A percentile compares a stretch with the other conserved stretches of the same genome.
Evolutionary conservation across 2,888 invertebrate genomes (phyloP).

Genomic region (Phorcus lineatus): DNA sequence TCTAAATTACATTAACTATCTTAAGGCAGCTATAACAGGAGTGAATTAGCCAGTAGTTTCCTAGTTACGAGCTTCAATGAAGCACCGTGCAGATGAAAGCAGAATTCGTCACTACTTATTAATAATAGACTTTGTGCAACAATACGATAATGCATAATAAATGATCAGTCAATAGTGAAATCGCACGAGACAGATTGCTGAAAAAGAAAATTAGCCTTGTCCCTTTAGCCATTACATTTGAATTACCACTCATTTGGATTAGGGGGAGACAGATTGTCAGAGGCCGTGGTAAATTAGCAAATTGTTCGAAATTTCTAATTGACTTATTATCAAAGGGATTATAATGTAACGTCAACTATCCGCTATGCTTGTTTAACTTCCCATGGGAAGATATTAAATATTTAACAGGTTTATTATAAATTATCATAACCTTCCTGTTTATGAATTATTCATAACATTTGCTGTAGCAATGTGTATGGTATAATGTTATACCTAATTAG

Average conservation of each 20-base stretch:
- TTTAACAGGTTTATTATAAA: no score
- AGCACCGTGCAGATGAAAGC: neutral
- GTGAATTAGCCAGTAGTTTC: neutral
- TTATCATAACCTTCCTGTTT: no score
- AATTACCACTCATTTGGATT: neutral
- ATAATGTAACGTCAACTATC: no score
- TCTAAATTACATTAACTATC: neutral
- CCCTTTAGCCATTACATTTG: neutral
- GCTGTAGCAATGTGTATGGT: no score
- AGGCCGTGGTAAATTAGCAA: no score
- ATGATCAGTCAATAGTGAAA: neutral
- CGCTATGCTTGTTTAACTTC: no score
- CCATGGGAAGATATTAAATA: no score
- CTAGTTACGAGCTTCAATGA: neutral
- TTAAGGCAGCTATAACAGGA: neutral
- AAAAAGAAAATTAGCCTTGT: neutral
- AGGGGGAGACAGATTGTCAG: no score
- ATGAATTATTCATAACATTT: no score
- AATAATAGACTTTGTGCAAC: slow-evolving; percentile 11
- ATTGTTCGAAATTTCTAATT: no score
- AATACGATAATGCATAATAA: slow-evolving; percentile 14
- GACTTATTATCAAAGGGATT: no score
- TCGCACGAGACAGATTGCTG: slow-evolving; percentile 12
- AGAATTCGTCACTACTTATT: neutral
- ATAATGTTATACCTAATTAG: no score